Evolutionary conservation across 1,140 invertebrate species (phyloP).

Genomic region (Drosophila varians): DNA sequence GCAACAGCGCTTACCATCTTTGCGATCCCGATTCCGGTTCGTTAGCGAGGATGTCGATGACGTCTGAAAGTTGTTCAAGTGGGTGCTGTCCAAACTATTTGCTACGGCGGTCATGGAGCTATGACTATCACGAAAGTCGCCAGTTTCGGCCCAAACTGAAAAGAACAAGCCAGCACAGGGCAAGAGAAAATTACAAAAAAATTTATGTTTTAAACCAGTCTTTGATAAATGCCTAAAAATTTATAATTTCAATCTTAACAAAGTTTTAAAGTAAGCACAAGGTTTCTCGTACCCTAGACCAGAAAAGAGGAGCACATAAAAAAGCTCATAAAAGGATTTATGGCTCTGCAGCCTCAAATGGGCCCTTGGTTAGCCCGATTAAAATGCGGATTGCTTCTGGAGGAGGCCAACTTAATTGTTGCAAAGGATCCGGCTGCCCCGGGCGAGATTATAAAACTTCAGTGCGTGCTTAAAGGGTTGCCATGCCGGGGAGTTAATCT

Average conservation of each 20-base stretch:
- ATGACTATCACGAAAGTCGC: conserved; percentile 92
- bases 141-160: conserved; percentile 93
- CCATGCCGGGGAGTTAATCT: conserved; percentile 5
- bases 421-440: conserved; percentile 8
- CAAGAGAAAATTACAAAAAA: conserved; percentile 76
- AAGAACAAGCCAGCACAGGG: conserved; percentile 85
- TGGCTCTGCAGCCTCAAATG: conserved; percentile 61
- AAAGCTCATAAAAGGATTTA: conserved; percentile 74
- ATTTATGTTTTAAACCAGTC: conserved; percentile 79
- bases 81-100: conserved; percentile 87
- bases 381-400: conserved; percentile 55
- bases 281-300: neutral
- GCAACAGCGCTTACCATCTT: conserved; percentile 85
- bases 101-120: conserved; percentile 87
- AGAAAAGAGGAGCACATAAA: conserved; percentile 31
- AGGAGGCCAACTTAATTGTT: conserved; percentile 55
- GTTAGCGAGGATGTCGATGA: conserved; percentile 85
- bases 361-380: conserved; percentile 74
- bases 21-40: conserved; percentile 87
- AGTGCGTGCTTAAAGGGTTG: conserved; percentile 16
- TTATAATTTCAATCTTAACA: neutral
- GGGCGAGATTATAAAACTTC: conserved; percentile 18
- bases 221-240: conserved; percentile 11
- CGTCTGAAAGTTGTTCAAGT: conserved; percentile 84
- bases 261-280: neutral